Evolutionary conservation across 2,113 vertebrate genomes (phyloP).

Genomic region (Coryphaenoides rupestris): DNA sequence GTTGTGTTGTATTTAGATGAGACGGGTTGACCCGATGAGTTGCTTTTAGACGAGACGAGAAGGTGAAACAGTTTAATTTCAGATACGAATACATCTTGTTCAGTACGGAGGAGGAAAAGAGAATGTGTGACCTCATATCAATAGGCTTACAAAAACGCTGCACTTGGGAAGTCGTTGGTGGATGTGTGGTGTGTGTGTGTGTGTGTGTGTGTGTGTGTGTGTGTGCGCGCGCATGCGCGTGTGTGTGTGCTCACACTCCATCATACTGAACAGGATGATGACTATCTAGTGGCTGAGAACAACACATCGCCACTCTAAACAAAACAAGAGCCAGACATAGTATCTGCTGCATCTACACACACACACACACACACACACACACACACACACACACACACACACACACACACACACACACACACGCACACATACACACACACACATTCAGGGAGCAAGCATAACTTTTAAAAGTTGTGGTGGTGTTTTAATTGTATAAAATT

Average conservation of each 20-base stretch:
- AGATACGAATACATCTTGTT: background rate
- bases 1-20: too few species aligned
- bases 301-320: conserved; percentile 52
- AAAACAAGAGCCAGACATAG: conserved; percentile 50
- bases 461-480: conserved; percentile 54
- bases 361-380: conserved; percentile 33
- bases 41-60: too few species aligned
- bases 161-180: background rate
- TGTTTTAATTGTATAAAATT: conserved; percentile 58
- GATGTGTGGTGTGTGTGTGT: background rate
- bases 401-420: conserved; percentile 29
- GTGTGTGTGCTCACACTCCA: conserved; percentile 31
- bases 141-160: background rate
- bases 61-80: background rate
- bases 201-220: conserved; percentile 16
- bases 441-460: conserved; percentile 18
- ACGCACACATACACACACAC: conserved; percentile 20
- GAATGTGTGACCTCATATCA: background rate
- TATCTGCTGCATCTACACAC: conserved; percentile 52
- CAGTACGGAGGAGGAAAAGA: background rate
- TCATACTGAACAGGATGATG: conserved; percentile 35
- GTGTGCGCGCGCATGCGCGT: conserved; percentile 20
- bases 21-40: too few species aligned
- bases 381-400: conserved; percentile 1
- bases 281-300: conserved; percentile 53